Conservation (phyloP, 2,113 vertebrate genomes). For the Craseonycteris thonglongyai region DNA sequence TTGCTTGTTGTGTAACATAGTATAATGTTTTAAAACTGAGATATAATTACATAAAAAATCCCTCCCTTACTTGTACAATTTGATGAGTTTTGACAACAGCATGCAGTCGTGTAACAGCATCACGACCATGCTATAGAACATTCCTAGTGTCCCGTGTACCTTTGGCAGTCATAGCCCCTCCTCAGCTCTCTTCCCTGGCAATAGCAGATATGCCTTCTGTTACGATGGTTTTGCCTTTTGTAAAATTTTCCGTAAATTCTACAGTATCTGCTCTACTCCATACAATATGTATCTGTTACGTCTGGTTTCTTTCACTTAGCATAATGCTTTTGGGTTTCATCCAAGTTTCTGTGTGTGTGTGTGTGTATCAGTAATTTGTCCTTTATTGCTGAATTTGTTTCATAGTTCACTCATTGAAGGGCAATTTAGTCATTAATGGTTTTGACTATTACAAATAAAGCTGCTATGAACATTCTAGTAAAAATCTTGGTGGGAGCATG, state of each 20-base stretch:
- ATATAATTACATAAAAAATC: neutral
- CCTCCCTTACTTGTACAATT: neutral
- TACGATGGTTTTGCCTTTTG: neutral
- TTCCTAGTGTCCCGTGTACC: neutral
- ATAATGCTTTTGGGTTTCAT: neutral
- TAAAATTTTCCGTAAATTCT: neutral
- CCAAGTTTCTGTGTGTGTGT: neutral
- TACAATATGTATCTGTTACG: neutral
- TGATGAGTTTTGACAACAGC: neutral
- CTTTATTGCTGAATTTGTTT: neutral
- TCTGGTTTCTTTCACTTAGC: neutral
- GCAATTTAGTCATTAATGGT: neutral
- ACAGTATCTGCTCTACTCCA: neutral
- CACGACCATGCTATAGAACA: neutral
- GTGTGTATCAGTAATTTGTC: neutral
- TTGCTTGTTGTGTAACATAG: neutral
- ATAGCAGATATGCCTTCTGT: neutral
- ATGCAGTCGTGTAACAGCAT: neutral
- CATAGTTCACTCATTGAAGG: neutral
- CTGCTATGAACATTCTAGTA: neutral
- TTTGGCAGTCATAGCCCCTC: neutral
- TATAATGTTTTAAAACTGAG: neutral
- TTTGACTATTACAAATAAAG: neutral
- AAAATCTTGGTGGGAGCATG: neutral
- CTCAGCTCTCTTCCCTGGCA: neutral